A percentile compares a stretch with the other conserved stretches of the same genome.
Conservation (phyloP, 2,113 vertebrate genomes). For the Psammodynastes pulverulentus region DNA sequence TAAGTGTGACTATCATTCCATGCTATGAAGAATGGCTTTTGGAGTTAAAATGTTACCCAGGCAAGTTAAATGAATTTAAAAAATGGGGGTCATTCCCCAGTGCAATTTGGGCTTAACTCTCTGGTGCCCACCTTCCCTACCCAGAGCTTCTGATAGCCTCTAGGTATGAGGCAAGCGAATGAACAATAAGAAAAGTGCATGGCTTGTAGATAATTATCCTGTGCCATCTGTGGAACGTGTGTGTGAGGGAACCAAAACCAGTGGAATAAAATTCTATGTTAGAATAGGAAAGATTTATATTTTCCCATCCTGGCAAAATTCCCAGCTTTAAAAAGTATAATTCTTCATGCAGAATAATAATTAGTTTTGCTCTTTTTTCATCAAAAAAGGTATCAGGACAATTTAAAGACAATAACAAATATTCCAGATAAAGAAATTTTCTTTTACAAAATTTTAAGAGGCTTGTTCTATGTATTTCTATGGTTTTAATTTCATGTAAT, state of each 20-base stretch:
- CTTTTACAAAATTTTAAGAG: not conserved
- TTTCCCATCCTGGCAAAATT: not conserved
- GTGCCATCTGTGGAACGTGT: not conserved
- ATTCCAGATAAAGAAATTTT: not conserved
- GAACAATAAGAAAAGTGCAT: not conserved
- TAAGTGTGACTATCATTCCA: slow-evolving; percentile 4
- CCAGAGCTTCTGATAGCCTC: not conserved
- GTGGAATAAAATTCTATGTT: not conserved
- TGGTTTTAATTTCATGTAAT: not conserved
- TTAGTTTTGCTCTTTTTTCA: not conserved
- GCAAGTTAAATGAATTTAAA: not conserved
- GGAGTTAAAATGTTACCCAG: not conserved
- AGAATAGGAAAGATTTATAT: not conserved
- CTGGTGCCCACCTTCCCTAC: not conserved
- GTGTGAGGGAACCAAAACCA: not conserved
- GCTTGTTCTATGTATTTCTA: not conserved
- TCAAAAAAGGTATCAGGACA: not conserved
- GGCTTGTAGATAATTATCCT: not conserved
- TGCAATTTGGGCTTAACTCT: not conserved
- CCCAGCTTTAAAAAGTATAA: not conserved
- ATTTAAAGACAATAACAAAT: not conserved
- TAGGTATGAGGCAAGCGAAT: not conserved
- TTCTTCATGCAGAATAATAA: not conserved
- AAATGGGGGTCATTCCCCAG: not conserved
- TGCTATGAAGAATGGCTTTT: not conserved